Evolutionary conservation across 2,888 invertebrate species (phyloP), one percentile per base, ranked within the genome.

Genomic region (Hirtodrosophila duncani): DNA sequence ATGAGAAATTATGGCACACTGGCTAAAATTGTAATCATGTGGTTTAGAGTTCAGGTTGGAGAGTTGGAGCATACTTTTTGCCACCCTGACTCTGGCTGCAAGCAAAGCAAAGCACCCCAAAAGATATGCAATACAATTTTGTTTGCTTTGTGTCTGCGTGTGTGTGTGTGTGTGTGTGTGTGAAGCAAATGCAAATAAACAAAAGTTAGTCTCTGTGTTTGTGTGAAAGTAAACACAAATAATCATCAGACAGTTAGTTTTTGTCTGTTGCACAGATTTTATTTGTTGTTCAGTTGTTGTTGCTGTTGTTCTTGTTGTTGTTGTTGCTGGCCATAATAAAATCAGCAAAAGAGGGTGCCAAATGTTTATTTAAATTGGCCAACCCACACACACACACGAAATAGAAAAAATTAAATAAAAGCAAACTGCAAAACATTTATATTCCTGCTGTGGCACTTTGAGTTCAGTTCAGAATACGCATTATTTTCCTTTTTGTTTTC

Each of bases 1-100:
- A 84, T 83, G 83, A 82, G 82, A 83, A 84, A 84, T 83, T 83
- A 83, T 71, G 64, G 69, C 64, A 62, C 67, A 69, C 53, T 68
- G 50, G 58, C 63, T 56, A 53, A 51, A 65, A 79, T 50, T 63
- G 53, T 64, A 52, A 64, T 53, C 58, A 50, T 36, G 30, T n/a
- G n/a, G n/a, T n/a, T n/a, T n/a, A n/a, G n/a, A n/a, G n/a, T n/a
- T n/a, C n/a, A n/a, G n/a, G n/a, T n/a, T n/a, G n/a, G n/a, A n/a
- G n/a, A n/a, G n/a, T n/a, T n/a, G n/a, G n/a, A n/a, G n/a, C n/a
- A n/a, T n/a, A n/a, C n/a, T n/a, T n/a, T n/a, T n/a, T n/a, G n/a
- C n/a, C n/a, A n/a, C n/a, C n/a, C n/a, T n/a, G n/a, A n/a, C n/a
- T n/a, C n/a, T n/a, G n/a, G n/a, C n/a, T n/a, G n/a, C n/a, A n/a